Conservation (phyloP, 2,113 vertebrate species). For the Ammodytes marinus region DNA sequence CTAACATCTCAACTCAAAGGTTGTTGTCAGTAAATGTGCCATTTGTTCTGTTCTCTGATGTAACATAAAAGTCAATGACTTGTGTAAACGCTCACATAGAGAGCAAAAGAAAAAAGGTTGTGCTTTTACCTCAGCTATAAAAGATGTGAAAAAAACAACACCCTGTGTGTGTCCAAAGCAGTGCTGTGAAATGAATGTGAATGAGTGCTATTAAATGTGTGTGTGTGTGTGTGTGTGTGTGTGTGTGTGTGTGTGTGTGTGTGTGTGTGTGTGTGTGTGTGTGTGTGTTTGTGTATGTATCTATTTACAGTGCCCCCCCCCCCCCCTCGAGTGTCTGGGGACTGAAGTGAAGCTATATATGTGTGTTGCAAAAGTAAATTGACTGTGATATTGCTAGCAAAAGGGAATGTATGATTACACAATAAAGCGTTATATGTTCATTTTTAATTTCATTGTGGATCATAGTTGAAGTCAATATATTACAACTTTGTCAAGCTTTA, state of each 20-base stretch:
- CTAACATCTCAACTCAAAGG: slow-evolving; percentile 51
- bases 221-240: slow-evolving; percentile 40
- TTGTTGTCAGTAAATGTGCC: slow-evolving; percentile 2
- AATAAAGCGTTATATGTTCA: slow-evolving; percentile 42
- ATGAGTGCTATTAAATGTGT: background rate
- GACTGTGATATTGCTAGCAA: slow-evolving; percentile 66
- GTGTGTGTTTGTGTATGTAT: slow-evolving; percentile 59
- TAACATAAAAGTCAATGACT: slow-evolving; percentile 58
- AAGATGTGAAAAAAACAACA: slow-evolving; percentile 71
- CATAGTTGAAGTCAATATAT: background rate
- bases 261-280: slow-evolving; percentile 35
- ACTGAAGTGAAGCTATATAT: slow-evolving; percentile 60
- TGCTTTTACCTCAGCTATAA: slow-evolving; percentile 74
- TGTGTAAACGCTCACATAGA: slow-evolving; percentile 48
- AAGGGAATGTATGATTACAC: slow-evolving; percentile 35
- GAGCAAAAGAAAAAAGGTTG: slow-evolving; percentile 46
- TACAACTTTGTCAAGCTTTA: background rate
- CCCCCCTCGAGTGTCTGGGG: slow-evolving; percentile 41
- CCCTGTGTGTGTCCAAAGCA: slow-evolving; percentile 32
- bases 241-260: slow-evolving; percentile 49
- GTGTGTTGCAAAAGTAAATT: slow-evolving; percentile 62
- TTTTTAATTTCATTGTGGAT: background rate
- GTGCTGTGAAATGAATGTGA: slow-evolving; percentile 50
- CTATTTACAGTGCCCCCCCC: slow-evolving; percentile 63
- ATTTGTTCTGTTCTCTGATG: slow-evolving; percentile 18